Conservation (phyloP, 2,797 vertebrate genomes). For the Eospalax fontanierii region DNA sequence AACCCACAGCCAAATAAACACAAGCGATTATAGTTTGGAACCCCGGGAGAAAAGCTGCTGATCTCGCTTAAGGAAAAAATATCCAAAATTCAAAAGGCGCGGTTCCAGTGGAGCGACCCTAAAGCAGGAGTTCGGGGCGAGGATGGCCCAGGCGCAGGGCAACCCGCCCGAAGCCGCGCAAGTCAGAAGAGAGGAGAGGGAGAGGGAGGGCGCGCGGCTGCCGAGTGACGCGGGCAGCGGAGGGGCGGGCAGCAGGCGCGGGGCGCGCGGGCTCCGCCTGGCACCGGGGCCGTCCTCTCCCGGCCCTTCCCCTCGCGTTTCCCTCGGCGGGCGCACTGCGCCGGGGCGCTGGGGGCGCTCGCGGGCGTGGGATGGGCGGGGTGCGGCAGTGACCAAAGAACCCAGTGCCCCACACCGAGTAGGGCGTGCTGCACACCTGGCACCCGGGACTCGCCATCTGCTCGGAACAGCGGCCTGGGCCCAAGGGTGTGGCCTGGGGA, state of each 20-base stretch:
- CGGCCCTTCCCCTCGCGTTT: background rate
- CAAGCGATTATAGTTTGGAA: conserved; percentile 6
- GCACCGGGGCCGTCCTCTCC: background rate
- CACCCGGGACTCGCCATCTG: conserved; percentile 77
- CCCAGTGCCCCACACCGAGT: conserved; percentile 14
- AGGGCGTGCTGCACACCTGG: conserved; percentile 77
- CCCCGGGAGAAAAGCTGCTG: background rate
- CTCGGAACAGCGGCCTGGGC: background rate
- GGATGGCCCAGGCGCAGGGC: background rate
- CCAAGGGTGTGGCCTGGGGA: conserved; percentile 63
- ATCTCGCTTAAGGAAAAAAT: conserved; percentile 41
- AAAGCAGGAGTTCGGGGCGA: background rate
- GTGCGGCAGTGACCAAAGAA: conserved; percentile 23
- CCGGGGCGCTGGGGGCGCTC: background rate
- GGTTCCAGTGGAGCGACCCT: background rate
- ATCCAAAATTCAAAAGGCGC: background rate
- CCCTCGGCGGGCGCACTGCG: background rate
- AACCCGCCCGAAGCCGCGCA: background rate
- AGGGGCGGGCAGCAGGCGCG: conserved; percentile 77
- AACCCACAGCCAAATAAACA: background rate
- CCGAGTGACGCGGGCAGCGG: conserved; percentile 83
- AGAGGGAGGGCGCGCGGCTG: background rate
- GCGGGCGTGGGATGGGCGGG: background rate
- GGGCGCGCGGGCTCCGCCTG: conserved; percentile 10
- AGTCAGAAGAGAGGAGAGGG: background rate